Percentiles rank a stretch among this genome's conserved stretches.
Conservation (phyloP, 2,113 vertebrate genomes). For the Nannobrachium achirus region DNA sequence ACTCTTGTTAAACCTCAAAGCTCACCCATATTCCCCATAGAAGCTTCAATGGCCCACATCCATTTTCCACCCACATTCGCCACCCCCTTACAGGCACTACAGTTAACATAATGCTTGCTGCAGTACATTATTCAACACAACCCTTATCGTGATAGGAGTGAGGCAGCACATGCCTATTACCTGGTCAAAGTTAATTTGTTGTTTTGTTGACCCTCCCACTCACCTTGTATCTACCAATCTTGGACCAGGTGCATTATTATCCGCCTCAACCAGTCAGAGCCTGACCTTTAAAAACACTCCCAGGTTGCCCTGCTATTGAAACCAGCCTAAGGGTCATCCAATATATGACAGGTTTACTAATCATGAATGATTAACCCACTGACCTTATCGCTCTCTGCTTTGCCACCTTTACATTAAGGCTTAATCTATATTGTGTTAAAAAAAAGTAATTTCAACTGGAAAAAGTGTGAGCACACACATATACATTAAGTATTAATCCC, state of each 20-base stretch:
- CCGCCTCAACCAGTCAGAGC: slow-evolving; percentile 44
- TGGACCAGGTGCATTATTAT: slow-evolving; percentile 42
- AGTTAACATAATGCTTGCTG: slow-evolving; percentile 51
- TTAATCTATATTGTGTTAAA: too few relatives aligned
- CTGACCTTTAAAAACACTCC: slow-evolving; percentile 44
- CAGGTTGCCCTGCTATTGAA: slow-evolving; percentile 56
- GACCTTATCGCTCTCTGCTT: slow-evolving; percentile 18
- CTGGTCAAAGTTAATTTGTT: slow-evolving; percentile 51
- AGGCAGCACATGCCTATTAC: slow-evolving; percentile 20
- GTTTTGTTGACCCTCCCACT: slow-evolving; percentile 51
- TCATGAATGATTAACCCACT: slow-evolving; percentile 43
- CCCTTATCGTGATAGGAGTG: slow-evolving; percentile 15
- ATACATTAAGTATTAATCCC: too few relatives aligned
- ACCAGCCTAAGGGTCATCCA: slow-evolving; percentile 36
- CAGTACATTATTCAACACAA: slow-evolving; percentile 45
- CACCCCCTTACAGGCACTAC: slow-evolving; percentile 38
- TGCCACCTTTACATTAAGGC: background rate
- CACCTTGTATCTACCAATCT: slow-evolving; percentile 67
- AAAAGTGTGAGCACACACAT: too few relatives aligned
- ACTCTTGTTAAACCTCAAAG: too few relatives aligned
- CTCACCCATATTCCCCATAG: slow-evolving; percentile 58
- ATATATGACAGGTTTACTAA: slow-evolving; percentile 37
- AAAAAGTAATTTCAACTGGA: too few relatives aligned
- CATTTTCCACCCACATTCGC: slow-evolving; percentile 65
- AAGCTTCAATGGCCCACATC: slow-evolving; percentile 66